Evolutionary conservation across 2,113 vertebrate species (phyloP), one percentile per base, ranked within the genome.

Genomic region (Coregonus clupeaformis): DNA sequence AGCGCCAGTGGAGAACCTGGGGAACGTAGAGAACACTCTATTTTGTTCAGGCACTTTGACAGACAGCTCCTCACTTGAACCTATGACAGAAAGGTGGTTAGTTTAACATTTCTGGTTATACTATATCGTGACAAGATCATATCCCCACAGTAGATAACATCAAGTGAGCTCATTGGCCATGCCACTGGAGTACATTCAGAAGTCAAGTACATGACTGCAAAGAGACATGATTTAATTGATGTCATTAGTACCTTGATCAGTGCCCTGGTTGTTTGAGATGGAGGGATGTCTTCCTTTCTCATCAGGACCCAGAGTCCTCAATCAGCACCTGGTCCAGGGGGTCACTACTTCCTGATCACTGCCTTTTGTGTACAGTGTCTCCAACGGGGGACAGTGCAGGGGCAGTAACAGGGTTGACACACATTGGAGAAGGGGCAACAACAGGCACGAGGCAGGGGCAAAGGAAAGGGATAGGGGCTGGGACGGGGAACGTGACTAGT

Each of bases 231-330:
- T 13, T 3, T 42, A 22, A 4, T 20, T n/a, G 22, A n/a, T 47
- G n/a, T 9, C 3, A 30, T 62, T 20, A 71, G 71, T 77, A 88
- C 81, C 85, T 87, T 86, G 77, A 47, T 79, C 82, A 22, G 69
- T 72, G 30, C 60, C 13, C 52, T 55, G 22, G 57, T 83, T 67
- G 2, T 85, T 87, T 84, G 75, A 32, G 75, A 69, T 47, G 42
- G 5, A 32, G 68, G 20, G 20, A 79, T 9, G 36, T 91, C 85
- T n/a, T 91, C 89, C 18, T 91, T n/a, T 74, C 68, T 93, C 90
- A 71, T 93, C 92, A n/a, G 91, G 82, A 11, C 89, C 89, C 73
- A 93, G n/a, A 68, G 65, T 93, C 93, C 69, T 93, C 91, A 60
- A 93, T 91, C 64, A 87, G 60, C 73, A 92, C 76, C 77, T 78